Base-by-base conservation (phyloP, 2,888 invertebrate species). In the Lacanobia oleracea region DNA sequence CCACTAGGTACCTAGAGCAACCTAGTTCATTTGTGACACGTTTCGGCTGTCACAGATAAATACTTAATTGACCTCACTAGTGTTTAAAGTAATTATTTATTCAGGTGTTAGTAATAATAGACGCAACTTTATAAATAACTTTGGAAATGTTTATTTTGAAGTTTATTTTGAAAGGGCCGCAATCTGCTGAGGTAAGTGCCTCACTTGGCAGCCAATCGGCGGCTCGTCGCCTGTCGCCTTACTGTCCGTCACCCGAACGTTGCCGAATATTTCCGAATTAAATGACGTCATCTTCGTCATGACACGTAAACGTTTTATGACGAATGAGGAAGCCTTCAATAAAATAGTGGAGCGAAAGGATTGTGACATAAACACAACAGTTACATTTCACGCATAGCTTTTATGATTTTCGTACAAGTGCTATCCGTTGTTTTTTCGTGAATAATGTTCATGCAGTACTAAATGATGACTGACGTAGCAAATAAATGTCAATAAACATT, bases 141-240 rank as follows among this genome's bases (percentile, higher is more conserved):
- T 51, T 27, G 2, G 27, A 33, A 48, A 40, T 43, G n/a, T 48
- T 37, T 45, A 18, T 43, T 76, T 53, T 37, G 18, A 14, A 63
- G 37, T 8, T 23, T 37, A n/a, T 23, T 23, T 27, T 1, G 18
- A 1, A 50, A 53, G 51, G n/a, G n/a, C 7, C 21, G 21, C 48
- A 51, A 63, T 63, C 66, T 50, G 23, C 14, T 3, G 14, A 14
- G n/a, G 69, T 63, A 51, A 81, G 81, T 76, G 62, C 53, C 59
- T 27, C 72, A 81, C 82, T 67, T 40, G 61, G 72, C 40, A 37
- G 23, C 51, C 60, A 54, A 51, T 53, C 33, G 14, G 63, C 68
- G 53, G 40, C 53, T 59, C 66, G 27, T 73, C 72, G 37, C 33
- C 40, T 61, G 82, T 81, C 79, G 27, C 18, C 72, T 79, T 67